Conservation (phyloP, 2,113 vertebrate species). For the Scophthalmus maximus region DNA sequence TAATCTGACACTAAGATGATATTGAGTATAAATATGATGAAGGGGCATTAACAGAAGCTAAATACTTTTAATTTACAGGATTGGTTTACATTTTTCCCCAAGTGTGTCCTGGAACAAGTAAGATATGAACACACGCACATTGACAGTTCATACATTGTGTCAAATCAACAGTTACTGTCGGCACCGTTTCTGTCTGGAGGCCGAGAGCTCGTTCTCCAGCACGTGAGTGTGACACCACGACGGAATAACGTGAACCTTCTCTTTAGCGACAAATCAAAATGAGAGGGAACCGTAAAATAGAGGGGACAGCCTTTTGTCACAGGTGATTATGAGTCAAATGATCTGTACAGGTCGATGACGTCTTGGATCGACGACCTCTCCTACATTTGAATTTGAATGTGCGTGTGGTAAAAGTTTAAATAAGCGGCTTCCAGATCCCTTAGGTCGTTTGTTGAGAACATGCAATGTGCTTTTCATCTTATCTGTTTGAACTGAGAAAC, state of each 20-base stretch:
- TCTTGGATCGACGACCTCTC: background rate
- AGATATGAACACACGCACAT: too few species aligned
- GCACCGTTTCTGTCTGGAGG: too few species aligned
- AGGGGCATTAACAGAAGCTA: too few species aligned
- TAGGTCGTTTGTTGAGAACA: background rate
- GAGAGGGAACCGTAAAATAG: background rate
- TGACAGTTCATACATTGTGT: too few species aligned
- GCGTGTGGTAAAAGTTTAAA: background rate
- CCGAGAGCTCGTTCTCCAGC: too few species aligned
- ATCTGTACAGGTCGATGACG: background rate
- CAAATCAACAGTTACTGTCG: too few species aligned
- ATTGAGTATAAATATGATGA: too few species aligned
- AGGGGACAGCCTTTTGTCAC: background rate
- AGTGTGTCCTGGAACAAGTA: too few species aligned
- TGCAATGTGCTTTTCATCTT: conserved; percentile 33
- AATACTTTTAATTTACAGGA: too few species aligned
- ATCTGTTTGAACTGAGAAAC: conserved; percentile 54
- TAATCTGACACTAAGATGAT: too few species aligned
- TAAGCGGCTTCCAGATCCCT: conserved; percentile 5
- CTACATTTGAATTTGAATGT: background rate
- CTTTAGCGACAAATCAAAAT: background rate
- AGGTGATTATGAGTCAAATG: background rate
- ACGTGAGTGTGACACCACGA: too few species aligned
- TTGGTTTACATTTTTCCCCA: too few species aligned
- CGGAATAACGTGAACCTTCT: background rate